Conservation (phyloP, 2,888 invertebrate genomes). For the Archips xylosteana region DNA sequence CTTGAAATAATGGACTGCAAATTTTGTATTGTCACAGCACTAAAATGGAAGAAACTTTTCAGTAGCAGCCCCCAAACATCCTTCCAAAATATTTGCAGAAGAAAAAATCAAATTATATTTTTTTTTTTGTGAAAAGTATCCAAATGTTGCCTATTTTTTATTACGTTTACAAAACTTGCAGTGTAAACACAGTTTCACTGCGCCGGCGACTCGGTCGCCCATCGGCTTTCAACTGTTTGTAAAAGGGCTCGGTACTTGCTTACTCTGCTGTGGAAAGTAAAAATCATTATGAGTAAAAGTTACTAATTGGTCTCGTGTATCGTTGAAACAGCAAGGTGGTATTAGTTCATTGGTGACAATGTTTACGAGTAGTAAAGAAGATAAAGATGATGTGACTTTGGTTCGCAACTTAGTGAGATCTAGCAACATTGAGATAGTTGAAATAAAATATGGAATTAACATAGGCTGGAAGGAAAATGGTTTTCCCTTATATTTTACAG, state of each 20-base stretch:
- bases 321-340: not conserved
- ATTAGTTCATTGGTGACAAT: not conserved
- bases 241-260: constrained; percentile 66
- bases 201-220: constrained; percentile 51
- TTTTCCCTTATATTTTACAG: no score
- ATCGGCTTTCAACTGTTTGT: constrained; percentile 67
- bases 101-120: not conserved
- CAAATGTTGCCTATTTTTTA: not conserved
- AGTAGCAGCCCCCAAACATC: not conserved
- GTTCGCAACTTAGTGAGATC: not conserved
- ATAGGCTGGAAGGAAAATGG: no score
- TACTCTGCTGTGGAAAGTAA: constrained; percentile 67
- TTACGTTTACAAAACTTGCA: constrained; percentile 39
- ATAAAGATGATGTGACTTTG: not conserved
- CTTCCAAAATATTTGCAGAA: no score
- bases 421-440: no score
- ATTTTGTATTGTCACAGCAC: not conserved
- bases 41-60: not conserved
- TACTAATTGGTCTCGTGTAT: constrained; percentile 37
- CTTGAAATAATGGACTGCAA: not conserved
- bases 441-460: no score
- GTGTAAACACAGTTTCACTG: constrained; percentile 46
- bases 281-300: constrained; percentile 68
- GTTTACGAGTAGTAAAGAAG: not conserved
- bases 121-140: not conserved